These are phyloP conservation scores for Schizopygopsis malacanthus DNA, from an alignment of 2,797 vertebrate genomes.

Conservation along the genomic window DNA sequence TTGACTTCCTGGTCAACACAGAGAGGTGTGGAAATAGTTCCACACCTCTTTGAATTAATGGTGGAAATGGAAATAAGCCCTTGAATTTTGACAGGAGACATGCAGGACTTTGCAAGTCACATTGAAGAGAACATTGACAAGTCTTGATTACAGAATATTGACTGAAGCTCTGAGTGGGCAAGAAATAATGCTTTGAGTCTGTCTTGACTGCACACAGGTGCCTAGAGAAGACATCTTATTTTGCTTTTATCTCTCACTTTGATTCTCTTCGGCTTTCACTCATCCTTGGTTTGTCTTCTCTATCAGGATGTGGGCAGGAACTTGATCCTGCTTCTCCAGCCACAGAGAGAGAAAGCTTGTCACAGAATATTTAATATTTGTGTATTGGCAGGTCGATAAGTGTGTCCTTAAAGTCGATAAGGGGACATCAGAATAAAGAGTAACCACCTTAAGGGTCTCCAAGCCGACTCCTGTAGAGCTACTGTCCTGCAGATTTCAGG, in stretches of 20 bases:
- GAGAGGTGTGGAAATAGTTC: not conserved
- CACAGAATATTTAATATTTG: not conserved
- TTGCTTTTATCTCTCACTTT: slow-evolving; percentile 7
- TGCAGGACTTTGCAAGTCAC: slow-evolving; percentile 30
- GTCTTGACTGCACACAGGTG: slow-evolving; percentile 51
- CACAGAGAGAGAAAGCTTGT: slow-evolving; percentile 12
- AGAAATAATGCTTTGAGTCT: slow-evolving; percentile 58
- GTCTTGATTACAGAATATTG: slow-evolving; percentile 68
- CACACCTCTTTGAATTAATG: slow-evolving; percentile 12
- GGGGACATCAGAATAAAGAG: too few relatives aligned
- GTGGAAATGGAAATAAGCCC: not conserved
- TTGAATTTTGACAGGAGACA: not conserved
- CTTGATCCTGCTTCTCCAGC: not conserved
- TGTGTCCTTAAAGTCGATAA: not conserved
- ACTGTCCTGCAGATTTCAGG: not conserved
- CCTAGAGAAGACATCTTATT: slow-evolving; percentile 35
- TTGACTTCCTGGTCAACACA: slow-evolving; percentile 6
- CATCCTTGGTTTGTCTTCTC: slow-evolving; percentile 50
- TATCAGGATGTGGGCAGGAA: slow-evolving; percentile 36
- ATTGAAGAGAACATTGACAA: too few relatives aligned
- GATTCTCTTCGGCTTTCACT: slow-evolving; percentile 30
- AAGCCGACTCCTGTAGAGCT: not conserved
- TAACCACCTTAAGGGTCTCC: too few relatives aligned
- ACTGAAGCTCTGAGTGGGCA: slow-evolving; percentile 39
- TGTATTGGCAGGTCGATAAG: not conserved